phyloP scores from a whole-genome alignment of 2,888 invertebrate genomes.

The Megastigmus dorsalis region DNA sequence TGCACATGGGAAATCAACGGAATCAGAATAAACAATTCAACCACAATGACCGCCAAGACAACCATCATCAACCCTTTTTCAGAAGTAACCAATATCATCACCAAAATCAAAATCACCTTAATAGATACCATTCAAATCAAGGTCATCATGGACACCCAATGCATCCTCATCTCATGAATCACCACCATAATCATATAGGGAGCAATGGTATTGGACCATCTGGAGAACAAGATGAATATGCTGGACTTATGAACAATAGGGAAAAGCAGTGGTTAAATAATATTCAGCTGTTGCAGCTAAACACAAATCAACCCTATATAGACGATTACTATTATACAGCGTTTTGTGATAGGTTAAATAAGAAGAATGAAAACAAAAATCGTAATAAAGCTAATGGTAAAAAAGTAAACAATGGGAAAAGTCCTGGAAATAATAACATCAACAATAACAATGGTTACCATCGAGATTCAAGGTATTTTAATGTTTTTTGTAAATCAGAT shows the following conservation, averaged over 20 bases:
- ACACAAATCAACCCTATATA: constrained; percentile 95
- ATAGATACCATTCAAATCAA: constrained; percentile 60
- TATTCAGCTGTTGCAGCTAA: constrained; percentile 94
- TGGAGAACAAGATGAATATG: constrained; percentile 84
- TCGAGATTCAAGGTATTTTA: constrained; percentile 67
- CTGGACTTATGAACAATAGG: constrained; percentile 93
- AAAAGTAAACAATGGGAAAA: constrained; percentile 54
- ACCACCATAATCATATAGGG: constrained; percentile 65
- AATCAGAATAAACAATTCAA: constrained; percentile 65
- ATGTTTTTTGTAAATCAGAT: neutral
- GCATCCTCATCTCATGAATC: constrained; percentile 56
- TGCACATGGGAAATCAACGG: constrained; percentile 64
- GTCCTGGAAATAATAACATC: constrained; percentile 61
- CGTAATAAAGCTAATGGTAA: constrained; percentile 64
- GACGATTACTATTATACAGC: constrained; percentile 98
- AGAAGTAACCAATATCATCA: constrained; percentile 69
- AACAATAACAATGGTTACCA: constrained; percentile 70
- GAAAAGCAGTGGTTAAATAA: constrained; percentile 98
- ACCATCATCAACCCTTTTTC: constrained; percentile 70
- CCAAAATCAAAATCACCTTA: constrained; percentile 61
- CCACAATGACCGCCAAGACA: constrained; percentile 67
- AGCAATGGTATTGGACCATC: constrained; percentile 67
- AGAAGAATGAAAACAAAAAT: constrained; percentile 63
- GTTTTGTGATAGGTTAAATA: constrained; percentile 69
- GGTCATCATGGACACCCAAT: constrained; percentile 60